Base-by-base conservation (phyloP, 2,797 vertebrate genomes). In the Platalea minor region DNA sequence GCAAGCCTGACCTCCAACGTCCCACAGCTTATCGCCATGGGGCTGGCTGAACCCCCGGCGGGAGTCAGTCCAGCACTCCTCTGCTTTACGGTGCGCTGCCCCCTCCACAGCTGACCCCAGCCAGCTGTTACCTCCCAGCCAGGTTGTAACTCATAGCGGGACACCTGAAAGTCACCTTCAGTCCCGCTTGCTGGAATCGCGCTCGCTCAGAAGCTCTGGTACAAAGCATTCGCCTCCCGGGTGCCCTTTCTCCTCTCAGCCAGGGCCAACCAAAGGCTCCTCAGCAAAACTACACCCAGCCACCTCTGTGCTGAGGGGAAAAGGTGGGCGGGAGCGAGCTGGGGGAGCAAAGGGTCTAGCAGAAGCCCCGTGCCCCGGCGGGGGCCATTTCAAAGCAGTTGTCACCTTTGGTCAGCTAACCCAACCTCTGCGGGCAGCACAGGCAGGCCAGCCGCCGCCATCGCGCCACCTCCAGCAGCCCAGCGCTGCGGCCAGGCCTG, bases 61-160 rank as follows among this genome's bases (percentile, higher is more conserved):
- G 37, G 39, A 68, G 57, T 2, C 4, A 10, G 16, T 13, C 53
- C 50, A 39, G 85, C 0, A 3, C 51, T 48, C 12, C 63, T 48
- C 29, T 8, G 19, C 59, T 21, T 31, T 4, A 3, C 0, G 17
- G 23, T 1, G 29, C 0, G 1, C 26, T 17, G n/a, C 3, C n/a
- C 45, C 28, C 63, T 63, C 39, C 45, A 33, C 57, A 28, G 51
- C 65, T 16, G 45, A 13, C 56, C n/a, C 24, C 43, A 25, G 39
- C 39, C 68, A 67, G 46, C 26, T 15, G 35, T 14, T 14, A 39
- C 45, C 15, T 50, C 25, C 29, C 28, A 20, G 41, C 23, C 51
- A 28, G 13, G 31, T 3, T 5, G 0, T 4, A 76, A 46, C 35
- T 43, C n/a, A 6, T 3, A n/a, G n/a, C 4, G 0, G n/a, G 13